Conservation (phyloP, 2,888 invertebrate genomes). For the Thera obeliscata region DNA sequence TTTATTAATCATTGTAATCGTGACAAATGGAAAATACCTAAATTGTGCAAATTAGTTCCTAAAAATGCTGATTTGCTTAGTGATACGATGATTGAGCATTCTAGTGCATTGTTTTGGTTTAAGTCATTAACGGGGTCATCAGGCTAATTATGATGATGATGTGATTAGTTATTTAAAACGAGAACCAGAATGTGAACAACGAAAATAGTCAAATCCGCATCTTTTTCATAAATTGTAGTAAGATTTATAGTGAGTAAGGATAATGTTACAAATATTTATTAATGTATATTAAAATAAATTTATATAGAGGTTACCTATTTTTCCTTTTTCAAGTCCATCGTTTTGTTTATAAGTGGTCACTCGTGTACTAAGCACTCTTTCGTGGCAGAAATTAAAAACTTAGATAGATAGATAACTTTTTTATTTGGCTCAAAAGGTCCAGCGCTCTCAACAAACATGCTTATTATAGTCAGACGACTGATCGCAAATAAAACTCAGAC, state of each 20-base stretch:
- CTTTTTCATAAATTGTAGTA: neutral
- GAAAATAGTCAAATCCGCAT: conserved; percentile 1
- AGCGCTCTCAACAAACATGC: too few species aligned
- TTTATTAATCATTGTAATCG: neutral
- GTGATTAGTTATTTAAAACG: conserved; percentile 24
- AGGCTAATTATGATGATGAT: conserved; percentile 24
- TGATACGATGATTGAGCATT: conserved; percentile 33
- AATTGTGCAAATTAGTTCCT: conserved; percentile 35
- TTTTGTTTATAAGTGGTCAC: too few species aligned
- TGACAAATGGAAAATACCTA: conserved; percentile 5
- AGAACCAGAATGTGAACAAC: conserved; percentile 16
- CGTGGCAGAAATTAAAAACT: too few species aligned
- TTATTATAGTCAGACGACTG: too few species aligned
- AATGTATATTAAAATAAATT: neutral
- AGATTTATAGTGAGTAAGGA: neutral
- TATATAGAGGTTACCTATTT: too few species aligned
- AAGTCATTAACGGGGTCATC: conserved; percentile 36
- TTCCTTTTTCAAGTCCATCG: too few species aligned
- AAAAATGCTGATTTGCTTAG: conserved; percentile 38
- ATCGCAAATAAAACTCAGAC: too few species aligned
- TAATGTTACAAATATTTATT: neutral
- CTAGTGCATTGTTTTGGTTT: conserved; percentile 30
- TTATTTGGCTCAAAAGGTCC: too few species aligned
- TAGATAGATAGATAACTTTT: too few species aligned
- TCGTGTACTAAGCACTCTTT: too few species aligned